Evolutionary conservation across 2,113 vertebrate species (phyloP).

Genomic region (Thymallus thymallus): DNA sequence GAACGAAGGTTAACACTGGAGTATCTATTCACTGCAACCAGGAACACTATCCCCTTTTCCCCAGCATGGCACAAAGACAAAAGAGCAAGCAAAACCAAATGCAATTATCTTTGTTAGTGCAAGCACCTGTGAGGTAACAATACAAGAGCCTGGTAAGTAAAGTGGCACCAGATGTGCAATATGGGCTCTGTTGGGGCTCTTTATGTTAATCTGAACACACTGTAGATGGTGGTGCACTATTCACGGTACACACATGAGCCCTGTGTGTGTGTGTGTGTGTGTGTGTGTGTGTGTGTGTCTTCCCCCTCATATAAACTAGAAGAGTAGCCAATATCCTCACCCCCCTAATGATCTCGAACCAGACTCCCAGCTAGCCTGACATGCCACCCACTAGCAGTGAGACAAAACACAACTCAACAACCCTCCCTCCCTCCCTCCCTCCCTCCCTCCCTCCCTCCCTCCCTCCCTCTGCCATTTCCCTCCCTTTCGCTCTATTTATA

Average conservation of each 20-base stretch:
- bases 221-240: neutral
- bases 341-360: conserved; percentile 19
- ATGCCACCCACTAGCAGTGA: conserved; percentile 16
- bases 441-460: neutral
- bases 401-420: neutral
- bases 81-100: neutral
- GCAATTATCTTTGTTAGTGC: neutral
- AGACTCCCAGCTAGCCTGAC: conserved; percentile 29
- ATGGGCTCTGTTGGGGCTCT: too few species aligned
- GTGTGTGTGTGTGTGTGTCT: too few species aligned
- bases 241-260: too few species aligned
- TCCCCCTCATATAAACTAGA: too few species aligned
- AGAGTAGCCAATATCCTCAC: neutral
- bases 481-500: conserved; percentile 1
- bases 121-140: neutral
- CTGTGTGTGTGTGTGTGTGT: too few species aligned
- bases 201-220: neutral
- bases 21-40: conserved; percentile 24
- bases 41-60: neutral
- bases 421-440: conserved; percentile 5
- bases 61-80: neutral
- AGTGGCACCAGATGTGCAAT: conserved; percentile 6
- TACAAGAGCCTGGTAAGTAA: neutral
- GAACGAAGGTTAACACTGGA: conserved; percentile 22
- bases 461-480: conserved; percentile 11